Evolutionary conservation across 2,888 invertebrate genomes (phyloP), one percentile per base, ranked within the genome.

Genomic region (Adineta ricciae): DNA sequence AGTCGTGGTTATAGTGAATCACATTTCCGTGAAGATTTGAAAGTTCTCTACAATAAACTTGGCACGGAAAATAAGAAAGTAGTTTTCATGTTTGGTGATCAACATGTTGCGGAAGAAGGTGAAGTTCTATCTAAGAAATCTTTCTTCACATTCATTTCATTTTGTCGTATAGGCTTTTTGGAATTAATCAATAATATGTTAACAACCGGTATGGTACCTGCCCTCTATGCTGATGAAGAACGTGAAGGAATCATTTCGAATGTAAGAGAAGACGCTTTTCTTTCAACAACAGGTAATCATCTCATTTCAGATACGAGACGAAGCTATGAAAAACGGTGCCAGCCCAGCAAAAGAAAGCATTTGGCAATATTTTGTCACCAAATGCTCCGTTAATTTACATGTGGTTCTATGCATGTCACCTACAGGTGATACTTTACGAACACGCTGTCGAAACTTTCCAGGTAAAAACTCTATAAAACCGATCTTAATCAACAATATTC

Each of bases 361-460:
- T 14, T 96, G 96, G 96, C 92, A 93, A 73, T 96, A 93, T 90
- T 96, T 95, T 89, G 92, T 94, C n/a, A 87, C 92, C 87, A 93
- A 92, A 87, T 94, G 95, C 88, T 92, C 93, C n/a, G 93, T 94
- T 87, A 95, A 96, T 89, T 92, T 96, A 27, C 95, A 96, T 88
- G 94, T 96, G n/a, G 95, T 95, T 0, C 90, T 96, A n/a, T 94
- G 94, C 0, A 96, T 96, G 96, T 95, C 95, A 7, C 95, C 96
- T 0, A 93, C 94, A 2, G 90, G 95, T 0, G 95, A 96, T 86
- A 92, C 93, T 11, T 91, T 96, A 27, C 93, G 95, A 83, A 95
- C 94, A 88, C 92, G 95, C 32, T 96, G 96, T 89, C 93, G 96
- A 87, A 95, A 94, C 91, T 96, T 96, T 90, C 96, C 96, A 0